A percentile compares a stretch with the other conserved stretches of the same genome.
phyloP scores from a whole-genome alignment of 2,113 vertebrate genomes.

The Silurus asotus region DNA sequence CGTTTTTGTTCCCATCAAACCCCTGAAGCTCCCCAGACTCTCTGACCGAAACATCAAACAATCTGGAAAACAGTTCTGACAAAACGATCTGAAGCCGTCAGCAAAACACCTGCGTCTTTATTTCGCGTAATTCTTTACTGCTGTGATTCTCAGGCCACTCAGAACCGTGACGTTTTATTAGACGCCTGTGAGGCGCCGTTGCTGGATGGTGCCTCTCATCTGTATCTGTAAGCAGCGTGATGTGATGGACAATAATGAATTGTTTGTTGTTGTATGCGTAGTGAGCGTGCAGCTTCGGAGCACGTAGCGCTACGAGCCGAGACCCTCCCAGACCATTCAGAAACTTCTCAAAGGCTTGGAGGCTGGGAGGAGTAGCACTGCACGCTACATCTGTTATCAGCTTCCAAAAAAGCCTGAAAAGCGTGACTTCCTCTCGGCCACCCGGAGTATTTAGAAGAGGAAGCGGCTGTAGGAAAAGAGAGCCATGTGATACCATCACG shows the following conservation, averaged over 20 bases:
- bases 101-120: constrained; percentile 8
- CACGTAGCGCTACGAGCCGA: constrained; percentile 57
- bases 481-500: constrained; percentile 46
- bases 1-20: not conserved
- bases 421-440: constrained; percentile 66
- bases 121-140: constrained; percentile 21
- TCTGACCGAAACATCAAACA: not conserved
- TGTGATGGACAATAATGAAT: constrained; percentile 27
- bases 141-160: constrained; percentile 4
- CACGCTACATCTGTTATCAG: constrained; percentile 56
- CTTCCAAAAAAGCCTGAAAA: constrained; percentile 48
- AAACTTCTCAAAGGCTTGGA: constrained; percentile 10
- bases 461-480: constrained; percentile 53
- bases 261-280: constrained; percentile 12
- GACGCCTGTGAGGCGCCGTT: not conserved
- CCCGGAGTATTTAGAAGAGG: constrained; percentile 58
- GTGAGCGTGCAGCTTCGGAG: constrained; percentile 42
- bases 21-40: not conserved
- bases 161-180: constrained; percentile 22
- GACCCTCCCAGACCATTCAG: constrained; percentile 44
- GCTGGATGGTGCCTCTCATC: not conserved
- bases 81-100: constrained; percentile 26
- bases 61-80: not conserved
- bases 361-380: constrained; percentile 54
- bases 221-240: not conserved